Percentiles rank a stretch among this genome's conserved stretches.
Evolutionary conservation across 2,797 vertebrate genomes (phyloP).

Genomic region (Ibycter americanus): DNA sequence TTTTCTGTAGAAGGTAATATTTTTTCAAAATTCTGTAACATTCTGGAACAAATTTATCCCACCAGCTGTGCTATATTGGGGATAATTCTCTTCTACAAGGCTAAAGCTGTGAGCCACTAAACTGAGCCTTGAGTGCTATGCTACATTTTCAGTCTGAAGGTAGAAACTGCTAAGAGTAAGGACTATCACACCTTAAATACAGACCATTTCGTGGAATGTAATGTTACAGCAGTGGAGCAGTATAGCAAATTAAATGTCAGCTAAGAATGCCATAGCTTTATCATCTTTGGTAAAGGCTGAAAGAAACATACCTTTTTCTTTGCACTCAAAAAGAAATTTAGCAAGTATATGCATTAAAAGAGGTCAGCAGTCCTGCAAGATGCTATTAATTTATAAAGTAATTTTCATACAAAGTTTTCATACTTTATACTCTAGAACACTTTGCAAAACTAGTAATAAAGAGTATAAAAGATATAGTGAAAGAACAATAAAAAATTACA

Average conservation of each 20-base stretch:
- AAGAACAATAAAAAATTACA: neutral
- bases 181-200: slow-evolving; percentile 30
- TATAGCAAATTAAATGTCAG: neutral
- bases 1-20: neutral
- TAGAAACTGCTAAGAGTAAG: slow-evolving; percentile 1
- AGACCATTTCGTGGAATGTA: neutral
- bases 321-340: neutral
- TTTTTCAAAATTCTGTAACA: neutral
- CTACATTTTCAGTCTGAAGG: neutral
- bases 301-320: neutral
- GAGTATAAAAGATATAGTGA: neutral
- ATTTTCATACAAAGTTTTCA: neutral
- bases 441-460: neutral
- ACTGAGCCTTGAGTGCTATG: neutral
- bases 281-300: neutral
- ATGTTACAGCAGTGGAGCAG: neutral
- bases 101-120: neutral
- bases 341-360: neutral
- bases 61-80: neutral
- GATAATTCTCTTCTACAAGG: neutral
- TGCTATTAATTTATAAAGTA: neutral
- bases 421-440: neutral
- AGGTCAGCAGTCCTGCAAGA: neutral
- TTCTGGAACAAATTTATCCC: neutral
- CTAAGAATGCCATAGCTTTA: neutral